Conservation (phyloP, 2,797 vertebrate genomes). For the Myotis daubentonii region DNA sequence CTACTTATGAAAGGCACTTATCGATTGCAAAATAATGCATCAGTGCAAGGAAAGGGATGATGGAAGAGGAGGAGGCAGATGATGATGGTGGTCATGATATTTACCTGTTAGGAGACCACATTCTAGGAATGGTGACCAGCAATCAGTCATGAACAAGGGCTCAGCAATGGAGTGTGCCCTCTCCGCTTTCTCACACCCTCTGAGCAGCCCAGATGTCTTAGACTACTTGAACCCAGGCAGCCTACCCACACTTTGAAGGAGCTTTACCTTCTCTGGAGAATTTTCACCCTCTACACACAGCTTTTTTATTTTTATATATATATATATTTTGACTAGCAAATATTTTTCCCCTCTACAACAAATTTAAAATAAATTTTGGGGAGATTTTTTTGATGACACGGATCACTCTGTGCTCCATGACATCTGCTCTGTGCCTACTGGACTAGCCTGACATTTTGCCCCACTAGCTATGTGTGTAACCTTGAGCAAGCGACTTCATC, state of each 20-base stretch:
- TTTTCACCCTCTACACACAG: neutral
- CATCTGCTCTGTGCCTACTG: neutral
- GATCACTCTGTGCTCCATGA: neutral
- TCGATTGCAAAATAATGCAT: neutral
- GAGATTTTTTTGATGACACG: neutral
- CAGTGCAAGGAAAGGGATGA: neutral
- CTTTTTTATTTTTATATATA: neutral
- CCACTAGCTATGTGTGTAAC: neutral
- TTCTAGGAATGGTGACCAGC: neutral
- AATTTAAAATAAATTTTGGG: neutral
- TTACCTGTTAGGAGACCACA: neutral
- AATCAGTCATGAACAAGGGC: neutral
- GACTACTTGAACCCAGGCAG: neutral
- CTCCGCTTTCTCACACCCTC: neutral
- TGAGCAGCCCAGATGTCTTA: neutral
- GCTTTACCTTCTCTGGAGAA: neutral
- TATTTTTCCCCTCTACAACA: neutral
- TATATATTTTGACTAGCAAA: neutral
- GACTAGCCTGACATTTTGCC: neutral
- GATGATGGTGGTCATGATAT: too few relatives aligned
- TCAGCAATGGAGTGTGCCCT: accelerated
- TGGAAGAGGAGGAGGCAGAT: neutral
- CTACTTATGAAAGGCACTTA: neutral
- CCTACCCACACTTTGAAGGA: neutral
- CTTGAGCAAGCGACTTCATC: neutral